Percentiles rank a stretch among this genome's conserved stretches.
phyloP scores from a whole-genome alignment of 2,797 vertebrate genomes.

The Chelon auratus region DNA sequence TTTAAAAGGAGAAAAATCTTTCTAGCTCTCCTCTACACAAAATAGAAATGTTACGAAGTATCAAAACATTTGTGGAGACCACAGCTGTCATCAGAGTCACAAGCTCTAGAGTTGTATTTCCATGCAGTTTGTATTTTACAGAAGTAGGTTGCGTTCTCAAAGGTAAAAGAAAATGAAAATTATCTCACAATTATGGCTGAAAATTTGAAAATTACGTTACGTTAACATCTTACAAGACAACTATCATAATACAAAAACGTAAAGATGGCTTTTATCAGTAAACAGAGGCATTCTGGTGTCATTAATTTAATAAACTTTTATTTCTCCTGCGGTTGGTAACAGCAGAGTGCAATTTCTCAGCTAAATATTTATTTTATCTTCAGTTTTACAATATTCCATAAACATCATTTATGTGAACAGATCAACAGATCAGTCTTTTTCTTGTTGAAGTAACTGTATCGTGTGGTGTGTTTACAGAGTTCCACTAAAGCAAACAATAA shows the following conservation, averaged over 20 bases:
- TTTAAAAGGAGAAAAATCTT: background rate
- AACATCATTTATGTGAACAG: too few species aligned
- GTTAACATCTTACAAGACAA: background rate
- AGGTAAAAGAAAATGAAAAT: background rate
- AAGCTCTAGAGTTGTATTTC: conserved; percentile 1
- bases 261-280: background rate
- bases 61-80: background rate
- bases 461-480: conserved; percentile 11
- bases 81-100: conserved; percentile 1
- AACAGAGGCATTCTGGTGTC: too few species aligned
- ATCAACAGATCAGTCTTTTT: too few species aligned
- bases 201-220: background rate
- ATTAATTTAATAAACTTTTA: too few species aligned
- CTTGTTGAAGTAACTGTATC: too few species aligned
- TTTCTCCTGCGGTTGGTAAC: too few species aligned
- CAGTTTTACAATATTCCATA: too few species aligned
- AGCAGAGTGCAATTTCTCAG: too few species aligned
- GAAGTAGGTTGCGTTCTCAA: background rate
- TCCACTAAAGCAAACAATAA: conserved; percentile 22
- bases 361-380: background rate
- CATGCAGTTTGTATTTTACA: background rate
- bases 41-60: background rate
- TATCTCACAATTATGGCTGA: background rate
- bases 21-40: background rate
- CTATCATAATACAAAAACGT: background rate